These are phyloP conservation scores for Scaptomyza flava DNA, from an alignment of 2,888 invertebrate genomes.

Conservation along the genomic window DNA sequence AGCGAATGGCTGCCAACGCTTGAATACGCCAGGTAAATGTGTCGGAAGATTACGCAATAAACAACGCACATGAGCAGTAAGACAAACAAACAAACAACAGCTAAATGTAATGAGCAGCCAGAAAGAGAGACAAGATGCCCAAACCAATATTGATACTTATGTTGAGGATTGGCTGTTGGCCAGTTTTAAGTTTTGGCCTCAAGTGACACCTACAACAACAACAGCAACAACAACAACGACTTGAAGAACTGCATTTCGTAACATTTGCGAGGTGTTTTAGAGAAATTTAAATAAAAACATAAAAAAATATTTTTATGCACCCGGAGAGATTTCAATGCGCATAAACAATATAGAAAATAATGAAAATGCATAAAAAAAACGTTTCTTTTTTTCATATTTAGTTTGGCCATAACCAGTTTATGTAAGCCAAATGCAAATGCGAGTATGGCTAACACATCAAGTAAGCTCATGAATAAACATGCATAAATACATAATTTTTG, in stretches of 20 bases:
- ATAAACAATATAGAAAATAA: slow-evolving; percentile 60
- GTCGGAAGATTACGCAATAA: slow-evolving; percentile 70
- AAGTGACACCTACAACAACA: slow-evolving; percentile 68
- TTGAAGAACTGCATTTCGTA: slow-evolving; percentile 65
- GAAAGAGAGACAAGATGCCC: slow-evolving; percentile 31
- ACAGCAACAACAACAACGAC: slow-evolving; percentile 6
- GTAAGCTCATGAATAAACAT: slow-evolving; percentile 70
- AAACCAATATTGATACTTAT: slow-evolving; percentile 73
- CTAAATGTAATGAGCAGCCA: slow-evolving; percentile 67
- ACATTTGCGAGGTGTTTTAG: slow-evolving; percentile 9
- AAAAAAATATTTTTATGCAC: slow-evolving; percentile 29
- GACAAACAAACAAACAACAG: slow-evolving; percentile 36
- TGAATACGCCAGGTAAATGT: slow-evolving; percentile 75
- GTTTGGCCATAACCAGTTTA: slow-evolving; percentile 54
- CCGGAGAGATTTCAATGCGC: slow-evolving; percentile 42
- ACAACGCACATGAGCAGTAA: slow-evolving; percentile 74
- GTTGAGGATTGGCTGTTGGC: slow-evolving; percentile 55
- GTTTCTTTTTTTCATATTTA: slow-evolving; percentile 48
- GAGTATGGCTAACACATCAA: slow-evolving; percentile 39
- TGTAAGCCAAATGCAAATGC: slow-evolving; percentile 42
- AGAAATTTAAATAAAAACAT: slow-evolving; percentile 7
- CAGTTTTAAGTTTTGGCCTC: slow-evolving; percentile 27
- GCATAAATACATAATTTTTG: slow-evolving; percentile 54
- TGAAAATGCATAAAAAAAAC: slow-evolving; percentile 73
- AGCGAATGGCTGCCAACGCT: slow-evolving; percentile 55